Base-by-base conservation (phyloP, 2,888 invertebrate species). In the Oscheius onirici region DNA sequence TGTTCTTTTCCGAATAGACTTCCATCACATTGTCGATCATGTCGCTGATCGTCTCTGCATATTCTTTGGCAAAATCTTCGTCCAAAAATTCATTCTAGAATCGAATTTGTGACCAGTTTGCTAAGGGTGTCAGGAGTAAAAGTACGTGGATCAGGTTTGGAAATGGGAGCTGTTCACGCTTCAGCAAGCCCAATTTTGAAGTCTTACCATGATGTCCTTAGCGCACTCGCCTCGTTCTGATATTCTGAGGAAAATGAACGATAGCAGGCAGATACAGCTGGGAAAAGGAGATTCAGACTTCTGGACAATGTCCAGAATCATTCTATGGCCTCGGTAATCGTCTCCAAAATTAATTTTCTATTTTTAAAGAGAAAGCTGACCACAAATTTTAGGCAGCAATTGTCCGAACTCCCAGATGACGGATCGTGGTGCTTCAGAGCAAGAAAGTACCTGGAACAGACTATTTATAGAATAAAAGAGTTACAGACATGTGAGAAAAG, bases 221-320 rank as follows among this genome's bases (percentile, higher is more conserved):
- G 51, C 58, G 26, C 60, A 69, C 40, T 69, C 69, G 11, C 44
- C 69, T 15, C 69, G 13, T 58, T 69, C 69, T 6, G 58, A 40
- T 15, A 60, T 28, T 3, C 28, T 28, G 40, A 69, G 44, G 26
- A 69, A 58, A 3, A 60, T 22, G 40, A 44, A 20, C 2, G n/a
- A 15, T n/a, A 58, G 24, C 3, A 69, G 69, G 17, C 49, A 69
- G 10, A 69, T 46, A 15, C 43, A 28, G 15, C 24, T 17, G n/a
- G 24, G 34, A 5, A 24, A 40, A 8, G 55, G 55, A 17, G 17
- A 17, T 22, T 52, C 28, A 13, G 68, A 15, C 44, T 54, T 8
- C 3, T 43, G 55, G 24, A 68, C 17, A 11, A 22, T 41, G 28
- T 58, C 51, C 40, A 69, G 24, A 5, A 69, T n/a, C 24, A 58